Evolutionary conservation across 2,797 vertebrate genomes (phyloP).

Genomic region (Psittacula derbiana): DNA sequence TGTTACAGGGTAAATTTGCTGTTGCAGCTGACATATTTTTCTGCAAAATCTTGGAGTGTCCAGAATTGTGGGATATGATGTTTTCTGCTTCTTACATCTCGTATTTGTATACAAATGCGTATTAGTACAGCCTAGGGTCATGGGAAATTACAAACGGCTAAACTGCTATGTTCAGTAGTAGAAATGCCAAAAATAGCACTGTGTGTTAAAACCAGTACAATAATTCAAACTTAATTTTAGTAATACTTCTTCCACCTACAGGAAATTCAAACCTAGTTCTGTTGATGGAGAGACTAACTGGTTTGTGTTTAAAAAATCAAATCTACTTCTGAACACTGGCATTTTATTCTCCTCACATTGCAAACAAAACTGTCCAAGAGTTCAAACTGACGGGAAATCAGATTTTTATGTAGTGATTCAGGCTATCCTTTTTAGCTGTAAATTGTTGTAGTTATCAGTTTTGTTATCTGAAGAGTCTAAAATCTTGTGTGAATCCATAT

Average conservation of each 20-base stretch:
- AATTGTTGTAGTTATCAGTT: neutral
- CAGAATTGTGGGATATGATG: neutral
- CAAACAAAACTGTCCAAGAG: neutral
- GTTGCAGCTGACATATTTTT: neutral
- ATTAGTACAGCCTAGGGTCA: neutral
- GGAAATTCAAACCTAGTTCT: neutral
- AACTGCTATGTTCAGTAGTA: neutral
- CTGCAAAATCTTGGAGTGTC: neutral
- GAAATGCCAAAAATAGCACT: neutral
- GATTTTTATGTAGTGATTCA: neutral
- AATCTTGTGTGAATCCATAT: neutral
- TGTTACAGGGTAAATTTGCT: neutral
- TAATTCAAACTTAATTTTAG: slow-evolving; percentile 7
- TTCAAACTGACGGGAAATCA: neutral
- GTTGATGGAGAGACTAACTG: neutral
- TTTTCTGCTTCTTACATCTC: neutral
- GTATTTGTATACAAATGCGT: neutral
- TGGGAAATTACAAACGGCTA: neutral
- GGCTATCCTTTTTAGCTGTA: neutral
- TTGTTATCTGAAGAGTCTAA: neutral
- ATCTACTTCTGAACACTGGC: neutral
- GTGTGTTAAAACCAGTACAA: neutral
- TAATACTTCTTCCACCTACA: neutral
- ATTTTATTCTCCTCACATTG: neutral
- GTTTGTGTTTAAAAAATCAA: neutral